Evolutionary conservation across 35 echinoderm and acorn worm genomes (phyloP).

Genomic region (Anneissia japonica): DNA sequence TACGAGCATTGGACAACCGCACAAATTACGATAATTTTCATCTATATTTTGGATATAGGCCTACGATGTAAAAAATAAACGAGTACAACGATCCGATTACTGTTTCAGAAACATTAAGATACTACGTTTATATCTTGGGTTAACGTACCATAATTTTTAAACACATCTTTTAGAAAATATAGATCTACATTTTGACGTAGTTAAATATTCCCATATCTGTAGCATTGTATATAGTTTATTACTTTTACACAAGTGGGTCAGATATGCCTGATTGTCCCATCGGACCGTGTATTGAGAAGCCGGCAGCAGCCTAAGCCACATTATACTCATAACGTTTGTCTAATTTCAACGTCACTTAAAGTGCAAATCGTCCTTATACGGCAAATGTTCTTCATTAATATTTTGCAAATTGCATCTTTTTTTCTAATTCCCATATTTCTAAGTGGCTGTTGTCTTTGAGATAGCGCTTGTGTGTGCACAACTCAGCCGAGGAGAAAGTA

Average conservation of each 20-base stretch:
- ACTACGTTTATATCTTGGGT: too few relatives aligned
- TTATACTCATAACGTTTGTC: neutral
- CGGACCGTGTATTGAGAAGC: neutral
- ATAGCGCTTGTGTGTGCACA: neutral
- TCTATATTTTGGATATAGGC: too few relatives aligned
- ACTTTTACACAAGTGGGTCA: neutral
- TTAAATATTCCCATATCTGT: too few relatives aligned
- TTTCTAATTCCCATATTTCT: neutral
- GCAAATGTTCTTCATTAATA: constrained; percentile 2
- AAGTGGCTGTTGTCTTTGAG: neutral
- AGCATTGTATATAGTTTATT: too few relatives aligned
- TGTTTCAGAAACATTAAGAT: too few relatives aligned
- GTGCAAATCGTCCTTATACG: neutral
- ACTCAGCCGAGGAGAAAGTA: neutral
- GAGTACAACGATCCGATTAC: too few relatives aligned
- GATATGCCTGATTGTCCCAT: neutral
- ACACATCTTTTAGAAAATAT: too few relatives aligned
- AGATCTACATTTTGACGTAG: too few relatives aligned
- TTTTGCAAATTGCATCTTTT: neutral
- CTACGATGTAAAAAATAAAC: too few relatives aligned
- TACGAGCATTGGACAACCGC: too few relatives aligned
- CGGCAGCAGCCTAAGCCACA: neutral
- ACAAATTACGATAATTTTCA: too few relatives aligned
- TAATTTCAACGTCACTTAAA: neutral
- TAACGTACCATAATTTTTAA: too few relatives aligned